These are phyloP conservation scores for Orchestia grillus DNA, from an alignment of 1,140 invertebrate genomes.

Conservation along the genomic window DNA sequence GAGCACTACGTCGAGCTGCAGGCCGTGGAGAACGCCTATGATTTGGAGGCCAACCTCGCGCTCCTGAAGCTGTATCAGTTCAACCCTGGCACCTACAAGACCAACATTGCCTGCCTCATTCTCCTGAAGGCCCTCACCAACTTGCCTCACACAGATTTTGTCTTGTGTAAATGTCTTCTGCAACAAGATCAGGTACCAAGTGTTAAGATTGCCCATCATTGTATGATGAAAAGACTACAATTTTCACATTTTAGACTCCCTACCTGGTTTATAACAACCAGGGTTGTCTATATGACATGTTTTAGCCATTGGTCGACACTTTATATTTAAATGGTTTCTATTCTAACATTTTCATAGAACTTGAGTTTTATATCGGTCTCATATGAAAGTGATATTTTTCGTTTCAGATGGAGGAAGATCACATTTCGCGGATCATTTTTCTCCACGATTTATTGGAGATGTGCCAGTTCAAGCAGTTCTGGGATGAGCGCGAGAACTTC, in stretches of 20 bases:
- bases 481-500: slow-evolving; percentile 73
- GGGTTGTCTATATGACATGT: not conserved
- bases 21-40: slow-evolving; percentile 92
- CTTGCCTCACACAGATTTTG: slow-evolving; percentile 96
- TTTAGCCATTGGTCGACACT: not conserved
- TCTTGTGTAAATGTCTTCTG: slow-evolving; percentile 94
- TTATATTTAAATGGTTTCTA: slow-evolving; percentile 5
- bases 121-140: slow-evolving; percentile 95
- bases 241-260: not conserved
- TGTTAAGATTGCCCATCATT: slow-evolving; percentile 67
- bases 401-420: slow-evolving; percentile 84
- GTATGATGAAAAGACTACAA: not conserved
- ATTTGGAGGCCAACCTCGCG: slow-evolving; percentile 95
- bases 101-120: slow-evolving; percentile 86
- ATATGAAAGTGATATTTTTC: slow-evolving; percentile 59
- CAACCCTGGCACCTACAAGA: slow-evolving; percentile 74
- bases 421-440: slow-evolving; percentile 87
- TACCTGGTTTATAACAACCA: not conserved
- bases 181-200: slow-evolving; percentile 83
- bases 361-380: not conserved
- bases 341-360: not conserved
- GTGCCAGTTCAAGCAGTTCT: slow-evolving; percentile 93
- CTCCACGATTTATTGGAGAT: slow-evolving; percentile 92
- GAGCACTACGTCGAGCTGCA: slow-evolving; percentile 95
- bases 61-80: slow-evolving; percentile 77